Conservation (phyloP, 1,140 invertebrate genomes). For the Hydropsyche tenuis region DNA sequence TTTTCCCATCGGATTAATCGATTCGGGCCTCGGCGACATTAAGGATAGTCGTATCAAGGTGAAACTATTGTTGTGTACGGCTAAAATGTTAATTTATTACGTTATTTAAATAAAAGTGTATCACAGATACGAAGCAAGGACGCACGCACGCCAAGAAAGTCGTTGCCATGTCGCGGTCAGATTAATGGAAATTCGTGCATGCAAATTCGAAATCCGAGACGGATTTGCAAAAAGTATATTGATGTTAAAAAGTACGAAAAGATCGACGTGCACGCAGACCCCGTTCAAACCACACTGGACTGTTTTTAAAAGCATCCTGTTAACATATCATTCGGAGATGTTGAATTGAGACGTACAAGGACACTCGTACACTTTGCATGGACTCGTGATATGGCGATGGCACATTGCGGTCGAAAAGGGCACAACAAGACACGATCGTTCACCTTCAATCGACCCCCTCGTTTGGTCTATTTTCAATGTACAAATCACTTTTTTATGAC, state of each 20-base stretch:
- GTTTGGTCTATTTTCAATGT: too few species aligned
- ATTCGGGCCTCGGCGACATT: too few species aligned
- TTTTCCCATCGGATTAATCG: too few species aligned
- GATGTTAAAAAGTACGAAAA: background rate
- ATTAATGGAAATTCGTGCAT: constrained; percentile 13
- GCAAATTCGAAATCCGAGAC: background rate
- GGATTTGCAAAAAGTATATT: background rate
- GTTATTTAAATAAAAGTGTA: background rate
- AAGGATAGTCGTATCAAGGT: too few species aligned
- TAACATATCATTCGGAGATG: too few species aligned
- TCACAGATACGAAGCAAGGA: background rate
- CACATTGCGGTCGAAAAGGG: constrained; percentile 28
- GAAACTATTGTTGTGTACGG: too few species aligned
- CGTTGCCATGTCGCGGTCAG: background rate
- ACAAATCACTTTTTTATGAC: too few species aligned
- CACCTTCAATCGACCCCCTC: constrained; percentile 7
- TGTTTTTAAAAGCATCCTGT: too few species aligned
- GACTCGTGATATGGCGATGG: background rate
- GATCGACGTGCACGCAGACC: background rate
- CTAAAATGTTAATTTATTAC: too few species aligned
- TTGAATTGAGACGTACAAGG: too few species aligned
- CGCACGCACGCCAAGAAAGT: background rate
- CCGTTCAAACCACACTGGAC: too few species aligned
- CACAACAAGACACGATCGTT: background rate
- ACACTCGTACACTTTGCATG: too few species aligned